phyloP scores from a whole-genome alignment of 2,113 vertebrate species.

The Pelvicachromis taeniatus region DNA sequence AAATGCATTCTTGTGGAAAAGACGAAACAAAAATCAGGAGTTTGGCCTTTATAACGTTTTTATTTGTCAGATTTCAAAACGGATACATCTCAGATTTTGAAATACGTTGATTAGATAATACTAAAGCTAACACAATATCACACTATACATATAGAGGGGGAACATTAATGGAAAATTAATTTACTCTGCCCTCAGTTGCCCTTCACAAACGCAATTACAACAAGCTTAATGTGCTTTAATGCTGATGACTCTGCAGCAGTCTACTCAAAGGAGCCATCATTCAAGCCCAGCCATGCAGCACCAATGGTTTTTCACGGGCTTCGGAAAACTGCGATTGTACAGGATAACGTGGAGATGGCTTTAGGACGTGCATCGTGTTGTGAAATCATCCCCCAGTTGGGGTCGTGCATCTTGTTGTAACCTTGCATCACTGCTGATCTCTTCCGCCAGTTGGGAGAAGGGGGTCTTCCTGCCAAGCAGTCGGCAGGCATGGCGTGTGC shows the following conservation, averaged over 20 bases:
- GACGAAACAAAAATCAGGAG: background rate
- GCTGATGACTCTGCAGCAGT: background rate
- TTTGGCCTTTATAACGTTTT: background rate
- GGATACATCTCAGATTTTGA: background rate
- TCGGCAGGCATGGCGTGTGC: background rate
- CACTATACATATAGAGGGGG: background rate
- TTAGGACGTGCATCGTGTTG: background rate
- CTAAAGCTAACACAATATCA: background rate
- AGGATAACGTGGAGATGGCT: background rate
- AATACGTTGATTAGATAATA: background rate
- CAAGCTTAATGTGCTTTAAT: background rate
- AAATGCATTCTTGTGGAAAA: background rate
- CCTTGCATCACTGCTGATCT: background rate
- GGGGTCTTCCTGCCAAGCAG: background rate
- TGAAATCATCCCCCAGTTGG: background rate
- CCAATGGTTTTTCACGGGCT: background rate
- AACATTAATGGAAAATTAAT: background rate
- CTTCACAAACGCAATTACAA: background rate
- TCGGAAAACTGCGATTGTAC: background rate
- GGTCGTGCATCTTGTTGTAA: background rate
- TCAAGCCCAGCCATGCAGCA: background rate
- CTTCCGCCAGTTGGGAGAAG: background rate
- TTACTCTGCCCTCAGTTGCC: background rate
- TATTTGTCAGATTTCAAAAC: background rate
- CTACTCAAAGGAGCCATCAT: background rate